Percentiles rank a stretch among this genome's conserved stretches.
Conservation (phyloP, 2,888 invertebrate genomes). For the Zygogramma bicolorata region DNA sequence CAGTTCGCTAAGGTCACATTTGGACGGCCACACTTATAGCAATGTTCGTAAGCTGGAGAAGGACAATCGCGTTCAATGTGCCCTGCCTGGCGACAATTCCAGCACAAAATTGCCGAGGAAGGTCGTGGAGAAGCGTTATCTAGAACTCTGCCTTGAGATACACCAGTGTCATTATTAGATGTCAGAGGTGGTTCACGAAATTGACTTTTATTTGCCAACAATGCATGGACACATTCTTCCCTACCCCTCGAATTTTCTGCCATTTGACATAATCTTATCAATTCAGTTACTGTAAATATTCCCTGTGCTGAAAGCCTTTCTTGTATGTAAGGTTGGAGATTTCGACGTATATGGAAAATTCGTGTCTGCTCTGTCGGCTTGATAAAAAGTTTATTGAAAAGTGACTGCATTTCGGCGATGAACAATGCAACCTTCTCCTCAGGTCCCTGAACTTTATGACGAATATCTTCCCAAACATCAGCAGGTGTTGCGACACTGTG, state of each 20-base stretch:
- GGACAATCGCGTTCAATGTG: background rate
- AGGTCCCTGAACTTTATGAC: background rate
- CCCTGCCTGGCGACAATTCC: background rate
- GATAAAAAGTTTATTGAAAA: background rate
- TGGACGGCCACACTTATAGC: background rate
- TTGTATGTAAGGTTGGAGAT: background rate
- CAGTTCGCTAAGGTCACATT: background rate
- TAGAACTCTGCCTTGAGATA: background rate
- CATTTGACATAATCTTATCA: background rate
- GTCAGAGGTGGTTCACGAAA: background rate
- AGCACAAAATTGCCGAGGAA: background rate
- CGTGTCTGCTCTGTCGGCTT: background rate
- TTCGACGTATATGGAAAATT: background rate
- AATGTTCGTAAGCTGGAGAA: background rate
- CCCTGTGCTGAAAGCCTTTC: background rate
- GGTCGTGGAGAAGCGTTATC: background rate
- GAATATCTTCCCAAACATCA: background rate
- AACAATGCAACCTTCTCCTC: background rate
- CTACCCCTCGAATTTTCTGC: background rate
- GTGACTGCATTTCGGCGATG: background rate
- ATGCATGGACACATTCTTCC: background rate
- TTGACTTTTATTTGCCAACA: background rate
- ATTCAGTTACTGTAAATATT: background rate
- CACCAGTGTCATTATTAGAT: background rate
- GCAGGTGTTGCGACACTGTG: no score